Base-by-base conservation (phyloP, 1,140 invertebrate genomes). In the Aphis craccivora region DNA sequence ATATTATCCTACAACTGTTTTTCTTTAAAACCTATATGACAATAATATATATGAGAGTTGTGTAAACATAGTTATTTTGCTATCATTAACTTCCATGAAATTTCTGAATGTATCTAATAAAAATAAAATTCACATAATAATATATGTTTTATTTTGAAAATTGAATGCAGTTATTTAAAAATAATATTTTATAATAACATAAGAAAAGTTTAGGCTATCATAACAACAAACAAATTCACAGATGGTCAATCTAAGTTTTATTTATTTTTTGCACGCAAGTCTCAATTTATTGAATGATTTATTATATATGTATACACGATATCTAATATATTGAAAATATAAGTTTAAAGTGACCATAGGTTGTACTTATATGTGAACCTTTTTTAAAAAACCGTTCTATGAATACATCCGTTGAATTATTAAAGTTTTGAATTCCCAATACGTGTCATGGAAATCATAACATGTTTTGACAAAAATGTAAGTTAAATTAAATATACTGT, bases 231-330 rank as follows among this genome's bases (percentile, higher is more conserved):
- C n/a, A 76, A 76, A 76, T 76, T n/a, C 60, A 76, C 60, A 76
- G 60, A 76, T 76, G 60, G 60, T 76, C 60, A n/a, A 35, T 14
- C 14, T n/a, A 76, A 76, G 14, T 76, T 76, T n/a, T n/a, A n/a
- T 76, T 76, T 76, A 76, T 76, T 76, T 76, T n/a, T 76, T 18
- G 60, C 8, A 6, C 14, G 5, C n/a, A 76, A 76, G 60, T 76
- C 60, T 18, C 60, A 76, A 76, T 76, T 76, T 76, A 76, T 76
- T n/a, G n/a, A n/a, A 76, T 76, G 60, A n/a, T 76, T 76, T 76
- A 76, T 76, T 76, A 18, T 14, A 76, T 35, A 76, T 18, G n/a
- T 76, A 76, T 76, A 18, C n/a, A n/a, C 14, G 14, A 76, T 67
- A n/a, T 76, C 30, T 76, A 76, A 76, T 76, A 76, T n/a, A 76